Evolutionary conservation across 2,113 vertebrate genomes (phyloP), one percentile per base, ranked within the genome.

Genomic region (Charadrius vociferus): DNA sequence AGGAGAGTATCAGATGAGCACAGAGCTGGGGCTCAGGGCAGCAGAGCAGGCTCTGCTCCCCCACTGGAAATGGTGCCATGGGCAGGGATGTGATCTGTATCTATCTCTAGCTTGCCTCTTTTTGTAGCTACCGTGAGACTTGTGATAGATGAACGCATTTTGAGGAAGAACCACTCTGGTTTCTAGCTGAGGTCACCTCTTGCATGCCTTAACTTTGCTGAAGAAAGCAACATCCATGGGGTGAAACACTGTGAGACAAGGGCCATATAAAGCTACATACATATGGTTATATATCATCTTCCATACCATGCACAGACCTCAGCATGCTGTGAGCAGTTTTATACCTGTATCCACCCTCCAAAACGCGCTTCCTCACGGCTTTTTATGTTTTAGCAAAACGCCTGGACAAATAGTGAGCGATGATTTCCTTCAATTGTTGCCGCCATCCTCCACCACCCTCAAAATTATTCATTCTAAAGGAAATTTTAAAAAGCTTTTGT

Each of bases 371-470:
- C 94, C 89, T 93, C 50, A 0, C 12, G 21, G 56, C 61, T 88
- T 92, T 92, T 79, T 91, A 79, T 65, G 62, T 78, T 72, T 71
- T 70, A 77, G 37, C 19, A 73, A 93, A 94, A 90, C 0, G 65
- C 84, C 91, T 96, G 79, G 74, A 55, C 81, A 96, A 94, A 93
- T 50, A 59, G 37, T 91, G 96, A 96, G 78, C 0, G 4, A 96
- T 96, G 89, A 71, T 96, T 97, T 97, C 96, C 94, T 96, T 93
- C 91, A 66, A 94, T 96, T 97, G 97, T 97, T 91, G 81, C 81
- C 0, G 1, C 59, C 96, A 73, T 89, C 86, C 94, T 95, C 94
- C 95, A 93, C 93, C 95, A 94, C 96, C 94, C 94, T 97, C 85
- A 83, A 93, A 97, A 96, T 91, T 88, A 95, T 95, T 97, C 41